These are phyloP conservation scores for Haemorhous mexicanus DNA, from an alignment of 2,113 vertebrate genomes.

Conservation along the genomic window DNA sequence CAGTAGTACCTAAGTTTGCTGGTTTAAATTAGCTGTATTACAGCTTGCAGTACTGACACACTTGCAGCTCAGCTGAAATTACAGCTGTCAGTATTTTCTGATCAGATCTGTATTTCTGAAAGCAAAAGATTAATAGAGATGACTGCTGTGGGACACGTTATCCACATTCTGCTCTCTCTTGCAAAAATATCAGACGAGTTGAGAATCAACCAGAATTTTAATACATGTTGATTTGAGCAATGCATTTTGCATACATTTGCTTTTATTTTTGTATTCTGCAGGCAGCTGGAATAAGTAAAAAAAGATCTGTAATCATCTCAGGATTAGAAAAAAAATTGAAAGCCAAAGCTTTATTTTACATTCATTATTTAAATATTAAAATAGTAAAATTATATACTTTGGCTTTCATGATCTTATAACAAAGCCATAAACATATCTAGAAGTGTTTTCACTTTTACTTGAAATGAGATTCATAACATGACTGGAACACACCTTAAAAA, in stretches of 20 bases:
- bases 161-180: not conserved
- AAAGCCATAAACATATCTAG: not conserved
- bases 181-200: not conserved
- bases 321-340: not conserved
- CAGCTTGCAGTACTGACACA: not conserved
- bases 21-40: not conserved
- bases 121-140: not conserved
- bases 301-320: not conserved
- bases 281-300: constrained; percentile 33
- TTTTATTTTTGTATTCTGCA: constrained; percentile 5
- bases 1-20: not conserved
- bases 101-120: not conserved
- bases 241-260: constrained; percentile 27
- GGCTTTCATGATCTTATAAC: not conserved
- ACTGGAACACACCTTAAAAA: not conserved
- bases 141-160: not conserved
- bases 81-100: not conserved
- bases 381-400: not conserved
- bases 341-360: not conserved
- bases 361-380: not conserved
- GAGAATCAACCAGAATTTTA: constrained; percentile 6
- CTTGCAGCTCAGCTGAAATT: not conserved
- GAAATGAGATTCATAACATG: not conserved
- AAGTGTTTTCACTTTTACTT: not conserved
- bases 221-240: not conserved